These are phyloP conservation scores for Nemoura dubitans DNA, from an alignment of 2,888 invertebrate species.

Conservation along the genomic window DNA sequence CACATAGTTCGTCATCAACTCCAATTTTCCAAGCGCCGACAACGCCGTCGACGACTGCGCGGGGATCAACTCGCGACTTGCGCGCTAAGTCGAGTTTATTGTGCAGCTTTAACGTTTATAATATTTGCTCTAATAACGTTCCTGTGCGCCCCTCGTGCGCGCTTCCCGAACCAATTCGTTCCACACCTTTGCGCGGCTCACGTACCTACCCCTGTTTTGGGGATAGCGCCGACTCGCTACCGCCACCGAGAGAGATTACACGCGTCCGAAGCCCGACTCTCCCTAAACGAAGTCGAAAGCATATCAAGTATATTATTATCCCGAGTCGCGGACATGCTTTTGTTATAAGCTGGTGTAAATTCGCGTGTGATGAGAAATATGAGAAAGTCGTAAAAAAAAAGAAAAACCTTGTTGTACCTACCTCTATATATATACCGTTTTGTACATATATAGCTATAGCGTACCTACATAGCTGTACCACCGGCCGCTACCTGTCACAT, in stretches of 20 bases:
- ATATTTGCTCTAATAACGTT: constrained; percentile 7
- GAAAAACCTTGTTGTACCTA: background rate
- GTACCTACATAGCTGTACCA: background rate
- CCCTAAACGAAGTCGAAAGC: constrained; percentile 27
- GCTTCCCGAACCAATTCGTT: background rate
- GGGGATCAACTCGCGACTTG: background rate
- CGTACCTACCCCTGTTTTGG: background rate
- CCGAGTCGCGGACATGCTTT: background rate
- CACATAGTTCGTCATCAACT: background rate
- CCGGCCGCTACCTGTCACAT: background rate
- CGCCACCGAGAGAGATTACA: background rate
- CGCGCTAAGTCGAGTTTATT: constrained; percentile 25
- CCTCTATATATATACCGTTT: too few relatives aligned
- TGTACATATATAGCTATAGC: too few relatives aligned
- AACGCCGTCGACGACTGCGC: background rate
- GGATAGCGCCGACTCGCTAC: too few relatives aligned
- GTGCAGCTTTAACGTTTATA: constrained; percentile 16
- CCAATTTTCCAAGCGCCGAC: background rate
- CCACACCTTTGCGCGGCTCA: background rate
- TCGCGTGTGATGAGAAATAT: constrained; percentile 19
- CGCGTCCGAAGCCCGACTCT: background rate
- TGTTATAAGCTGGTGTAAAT: constrained; percentile 9
- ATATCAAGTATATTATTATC: constrained; percentile 15
- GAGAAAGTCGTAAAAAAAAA: constrained; percentile 19
- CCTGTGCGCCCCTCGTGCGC: background rate